Percentiles rank a stretch among this genome's conserved stretches.
Evolutionary conservation across 2,797 vertebrate genomes (phyloP).

Genomic region (Lycodopsis pacificus): DNA sequence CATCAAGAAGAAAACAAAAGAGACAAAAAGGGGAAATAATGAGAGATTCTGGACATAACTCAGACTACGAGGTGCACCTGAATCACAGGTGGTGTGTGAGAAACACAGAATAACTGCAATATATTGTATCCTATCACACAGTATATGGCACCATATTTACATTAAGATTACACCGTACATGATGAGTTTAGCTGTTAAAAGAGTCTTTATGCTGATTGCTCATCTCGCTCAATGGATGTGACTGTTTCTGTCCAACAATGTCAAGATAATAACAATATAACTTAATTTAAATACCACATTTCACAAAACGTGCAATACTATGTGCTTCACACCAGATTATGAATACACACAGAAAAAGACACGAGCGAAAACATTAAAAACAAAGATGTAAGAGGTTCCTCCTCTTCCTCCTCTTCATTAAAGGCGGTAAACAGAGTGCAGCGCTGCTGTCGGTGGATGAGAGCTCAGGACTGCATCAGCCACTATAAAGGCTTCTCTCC

Average conservation of each 20-base stretch:
- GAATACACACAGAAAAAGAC: not conserved
- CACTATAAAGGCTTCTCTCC: slow-evolving; percentile 38
- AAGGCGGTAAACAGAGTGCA: slow-evolving; percentile 39
- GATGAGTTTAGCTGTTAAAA: not conserved
- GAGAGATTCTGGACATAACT: not conserved
- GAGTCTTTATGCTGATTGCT: not conserved
- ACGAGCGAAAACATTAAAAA: not conserved
- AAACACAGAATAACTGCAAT: not conserved
- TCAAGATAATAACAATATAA: too few species aligned
- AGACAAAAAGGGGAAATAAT: not conserved
- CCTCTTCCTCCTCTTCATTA: slow-evolving; percentile 18
- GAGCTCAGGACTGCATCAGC: slow-evolving; percentile 42
- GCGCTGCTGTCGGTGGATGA: slow-evolving; percentile 17
- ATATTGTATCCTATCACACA: too few species aligned
- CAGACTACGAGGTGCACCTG: not conserved
- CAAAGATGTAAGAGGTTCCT: not conserved
- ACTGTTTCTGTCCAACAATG: too few species aligned
- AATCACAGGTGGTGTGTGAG: not conserved
- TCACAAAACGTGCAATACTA: not conserved
- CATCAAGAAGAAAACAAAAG: not conserved
- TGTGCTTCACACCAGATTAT: not conserved
- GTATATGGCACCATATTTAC: not conserved
- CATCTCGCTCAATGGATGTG: too few species aligned
- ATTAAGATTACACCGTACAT: not conserved
- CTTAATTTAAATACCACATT: too few species aligned